phyloP scores from a whole-genome alignment of 2,113 vertebrate genomes.

The Gopherus evgoodei region DNA sequence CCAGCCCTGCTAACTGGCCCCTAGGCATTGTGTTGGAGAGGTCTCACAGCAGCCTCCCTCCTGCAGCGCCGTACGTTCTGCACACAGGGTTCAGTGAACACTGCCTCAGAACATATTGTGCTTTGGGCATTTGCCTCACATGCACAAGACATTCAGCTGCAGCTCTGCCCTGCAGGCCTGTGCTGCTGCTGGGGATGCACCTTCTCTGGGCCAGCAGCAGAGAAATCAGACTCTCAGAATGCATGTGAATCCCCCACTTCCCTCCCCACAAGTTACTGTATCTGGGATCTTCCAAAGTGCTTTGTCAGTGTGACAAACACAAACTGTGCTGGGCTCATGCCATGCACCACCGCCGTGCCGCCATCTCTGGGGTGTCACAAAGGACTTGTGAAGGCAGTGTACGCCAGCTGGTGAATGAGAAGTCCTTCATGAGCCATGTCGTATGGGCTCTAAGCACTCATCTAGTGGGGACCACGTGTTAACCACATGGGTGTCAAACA shows the following conservation, averaged over 20 bases:
- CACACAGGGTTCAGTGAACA: neutral
- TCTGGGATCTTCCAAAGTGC: neutral
- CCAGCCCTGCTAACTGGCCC: neutral
- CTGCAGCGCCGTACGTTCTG: fast-evolving
- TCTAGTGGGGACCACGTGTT: neutral
- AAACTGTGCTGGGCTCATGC: neutral
- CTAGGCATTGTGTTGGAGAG: neutral
- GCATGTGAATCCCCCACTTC: neutral
- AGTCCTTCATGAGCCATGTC: fast-evolving
- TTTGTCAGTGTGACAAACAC: neutral
- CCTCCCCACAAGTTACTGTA: neutral
- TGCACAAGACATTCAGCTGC: fast-evolving
- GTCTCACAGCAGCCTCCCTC: neutral
- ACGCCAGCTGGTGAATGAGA: fast-evolving
- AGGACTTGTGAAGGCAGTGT: neutral
- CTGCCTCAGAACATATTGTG: neutral
- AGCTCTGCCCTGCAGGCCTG: too few species aligned
- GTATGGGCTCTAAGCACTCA: neutral
- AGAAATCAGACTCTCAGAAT: neutral
- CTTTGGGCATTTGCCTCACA: neutral
- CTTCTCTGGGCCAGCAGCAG: neutral
- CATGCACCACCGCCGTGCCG: neutral
- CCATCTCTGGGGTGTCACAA: fast-evolving
- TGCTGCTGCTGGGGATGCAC: neutral
- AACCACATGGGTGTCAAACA: neutral